Evolutionary conservation across 2,113 vertebrate genomes (phyloP), one percentile per base, ranked within the genome.

Genomic region (Polypterus senegalus): DNA sequence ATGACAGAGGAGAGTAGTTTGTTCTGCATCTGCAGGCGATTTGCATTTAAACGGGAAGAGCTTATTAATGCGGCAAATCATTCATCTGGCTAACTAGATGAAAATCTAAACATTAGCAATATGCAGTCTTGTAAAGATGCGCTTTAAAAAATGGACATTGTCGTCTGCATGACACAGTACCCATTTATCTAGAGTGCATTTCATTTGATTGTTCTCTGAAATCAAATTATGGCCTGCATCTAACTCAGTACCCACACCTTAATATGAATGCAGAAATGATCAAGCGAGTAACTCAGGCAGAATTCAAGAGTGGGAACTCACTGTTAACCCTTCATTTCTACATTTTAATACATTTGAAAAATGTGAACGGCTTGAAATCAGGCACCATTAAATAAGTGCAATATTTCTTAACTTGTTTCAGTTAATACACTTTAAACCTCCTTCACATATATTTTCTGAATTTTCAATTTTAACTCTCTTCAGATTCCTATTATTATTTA

Each of bases 41-140:
- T 81, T 79, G 77, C 74, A 73, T 79, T 81, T 76, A 68, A 74
- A 69, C 63, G 75, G 67, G 64, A 70, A 76, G 71, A 81, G 66
- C 61, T 73, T 77, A 77, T 77, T 76, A 72, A 79, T 65, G 72
- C 76, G 75, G 67, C 76, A 75, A 72, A 73, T 70, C 79, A 84
- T 86, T 89, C 86, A 86, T 88, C 76, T 83, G 77, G 76, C 83
- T 88, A 85, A 88, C 86, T 87, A 86, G 84, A 86, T 88, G 86
- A 89, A 89, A 83, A 87, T 88, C 84, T 79, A 84, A 86, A 88
- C 84, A 76, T 76, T 86, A 79, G 80, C 79, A 85, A 85, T 86
- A 84, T 81, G 82, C 81, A 88, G 81, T 78, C 81, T 81, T 83
- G 77, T 85, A 83, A 87, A 84, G 84, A 76, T 78, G 75, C 79